Base-by-base conservation (phyloP, 2,113 vertebrate species). In the Syngnathus floridae region DNA sequence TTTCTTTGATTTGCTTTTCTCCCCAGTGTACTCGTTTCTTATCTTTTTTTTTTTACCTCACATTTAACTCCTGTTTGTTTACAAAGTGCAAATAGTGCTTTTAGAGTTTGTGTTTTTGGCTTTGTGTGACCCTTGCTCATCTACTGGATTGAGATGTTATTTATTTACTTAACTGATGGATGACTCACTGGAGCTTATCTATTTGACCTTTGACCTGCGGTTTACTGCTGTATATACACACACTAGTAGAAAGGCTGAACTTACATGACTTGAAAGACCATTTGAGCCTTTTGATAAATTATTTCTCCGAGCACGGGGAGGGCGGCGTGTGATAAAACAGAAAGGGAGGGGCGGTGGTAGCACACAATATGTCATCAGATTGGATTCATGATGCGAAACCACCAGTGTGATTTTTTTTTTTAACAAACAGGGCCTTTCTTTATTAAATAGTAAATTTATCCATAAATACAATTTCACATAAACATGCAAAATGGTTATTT, bases 31-130 rank as follows among this genome's bases (percentile, higher is more conserved):
- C 62, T 38, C 36, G 9, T 41, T 46, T 26, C 60, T 57, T 70
- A 66, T 66, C 31, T 61, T 72, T 3, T 31, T 31, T 31, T 31
- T 31, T 31, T 62, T 41, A n/a, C 35, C 41, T 1, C 6, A 21
- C 70, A 54, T 66, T 79, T 65, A 59, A 41, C 52, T 5, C 37
- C 60, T 73, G 72, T 75, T 67, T 86, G 68, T 68, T 75, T 82
- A 64, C 74, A 76, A 76, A 70, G 68, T 72, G 68, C 63, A 70
- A 86, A 83, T 82, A 65, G 57, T 40, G 36, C 19, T 22, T 43
- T 61, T 7, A 3, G 6, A 16, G 40, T 61, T 61, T 26, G 40
- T 26, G 40, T 59, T 61, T 61, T 48, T 26, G 26, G 51, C 12
- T 48, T 0, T 74, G 49, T 69, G 45, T 70, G 45, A 22, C 4